Base-by-base conservation (phyloP, 1,140 invertebrate genomes). In the Octopus bimaculoides region DNA sequence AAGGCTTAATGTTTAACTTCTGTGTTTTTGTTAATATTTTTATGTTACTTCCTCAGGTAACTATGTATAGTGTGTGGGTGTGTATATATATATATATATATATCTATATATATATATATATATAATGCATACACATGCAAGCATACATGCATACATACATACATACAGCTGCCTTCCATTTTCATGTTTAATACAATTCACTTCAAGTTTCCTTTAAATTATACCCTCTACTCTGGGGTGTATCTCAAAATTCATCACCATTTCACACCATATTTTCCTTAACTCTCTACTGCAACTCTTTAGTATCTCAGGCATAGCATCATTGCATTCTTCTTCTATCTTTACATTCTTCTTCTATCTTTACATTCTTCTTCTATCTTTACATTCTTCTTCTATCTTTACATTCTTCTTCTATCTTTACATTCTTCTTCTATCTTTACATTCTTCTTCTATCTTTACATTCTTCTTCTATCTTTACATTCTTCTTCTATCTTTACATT, bases 1-100 rank as follows among this genome's bases (percentile, higher is more conserved):
- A 82, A 80, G 83, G 77, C 74, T 41, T n/a, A 54, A 77, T 41
- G 9, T 71, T 66, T 12, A 56, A 66, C 61, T 66, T 66, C n/a
- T 66, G 61, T 1, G 12, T 1, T 66, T 66, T 66, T 66, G 3
- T n/a, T n/a, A 66, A 14, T n/a, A 12, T 66, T 14, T 66, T 66
- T 66, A 14, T n/a, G n/a, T 66, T 12, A 66, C 61, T 66, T 66
- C 3, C 61, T 66, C 61, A 12, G n/a, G 61, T n/a, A 14, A 66
- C n/a, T 66, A n/a, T 66, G 12, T 66, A 12, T 66, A 14, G 26
- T 66, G n/a, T 66, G n/a, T 66, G 12, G 12, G 12, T 66, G 61
- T 3, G 2, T 66, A 3, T 66, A 66, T 14, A 66, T n/a, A 66
- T n/a, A 66, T n/a, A 14, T 12, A 10, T 66, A 66, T 10, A 10